Evolutionary conservation across 2,113 vertebrate species (phyloP), one percentile per base, ranked within the genome.

Genomic region (Etheostoma spectabile): DNA sequence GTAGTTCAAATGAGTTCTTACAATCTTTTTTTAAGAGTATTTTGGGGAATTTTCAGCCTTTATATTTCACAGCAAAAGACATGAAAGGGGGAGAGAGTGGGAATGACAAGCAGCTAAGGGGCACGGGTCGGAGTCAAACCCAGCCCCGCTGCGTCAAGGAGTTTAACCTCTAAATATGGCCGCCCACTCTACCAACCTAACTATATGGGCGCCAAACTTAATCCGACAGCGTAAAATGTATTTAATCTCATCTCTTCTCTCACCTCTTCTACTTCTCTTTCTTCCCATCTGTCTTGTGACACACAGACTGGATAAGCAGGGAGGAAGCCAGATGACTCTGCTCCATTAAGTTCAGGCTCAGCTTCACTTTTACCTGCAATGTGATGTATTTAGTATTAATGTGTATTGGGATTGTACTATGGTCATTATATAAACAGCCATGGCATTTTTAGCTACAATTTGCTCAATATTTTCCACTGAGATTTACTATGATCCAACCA

Each of bases 191-290:
- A 30, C 30, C 30, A 30, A 30, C 30, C 4, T 2, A 30, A 30
- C 30, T 30, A 30, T 30, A 2, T 30, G 30, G 30, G 30, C 30
- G 30, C 4, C 38, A 80, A 27, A 30, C 8, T 7, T 18, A 18
- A 72, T 21, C 5, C 11, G 4, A 22, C 19, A 2, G 18, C 16
- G n/a, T 75, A 2, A 55, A 75, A 30, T 56, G 10, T 3, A 30
- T 22, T 19, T 46, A 8, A 77, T 35, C 12, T 8, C 3, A 8
- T 49, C 10, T 38, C 0, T 78, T 74, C 51, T 33, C 73, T 87
- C 49, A 90, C 90, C 82, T 89, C 79, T 49, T 46, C 52, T 60
- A 10, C 63, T 78, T 8, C 62, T 76, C 21, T 73, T n/a, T 77
- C 30, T n/a, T 53, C 35, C 85, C 81, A 86, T 38, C 24, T 5